phyloP scores from a whole-genome alignment of 92 coral and sea anemone species.

The Phymanthus crucifer region DNA sequence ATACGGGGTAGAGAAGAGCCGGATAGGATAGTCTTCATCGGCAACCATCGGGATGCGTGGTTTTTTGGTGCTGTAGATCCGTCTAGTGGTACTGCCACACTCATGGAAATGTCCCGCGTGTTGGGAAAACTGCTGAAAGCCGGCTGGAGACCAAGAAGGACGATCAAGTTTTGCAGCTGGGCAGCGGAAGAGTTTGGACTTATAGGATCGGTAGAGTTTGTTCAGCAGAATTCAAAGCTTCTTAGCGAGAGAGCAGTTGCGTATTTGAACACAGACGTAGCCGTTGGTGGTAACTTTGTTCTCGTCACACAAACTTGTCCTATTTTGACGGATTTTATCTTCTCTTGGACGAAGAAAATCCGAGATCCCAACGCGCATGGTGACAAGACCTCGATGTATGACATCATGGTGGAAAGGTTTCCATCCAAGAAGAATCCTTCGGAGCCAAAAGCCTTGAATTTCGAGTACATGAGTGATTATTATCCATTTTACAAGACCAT shows the following conservation, averaged over 20 bases:
- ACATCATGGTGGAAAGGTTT: constrained; percentile 52
- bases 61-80: constrained; percentile 77
- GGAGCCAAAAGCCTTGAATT: constrained; percentile 55
- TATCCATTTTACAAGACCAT: constrained; percentile 69
- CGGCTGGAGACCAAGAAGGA: constrained; percentile 80
- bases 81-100: constrained; percentile 69
- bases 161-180: constrained; percentile 83
- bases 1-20: constrained; percentile 73
- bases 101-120: constrained; percentile 72
- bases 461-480: constrained; percentile 76
- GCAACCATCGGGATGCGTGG: constrained; percentile 75
- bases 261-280: constrained; percentile 71
- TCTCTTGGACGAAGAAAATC: constrained; percentile 53
- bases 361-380: constrained; percentile 56
- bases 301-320: constrained; percentile 62
- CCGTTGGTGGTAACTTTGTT: constrained; percentile 67
- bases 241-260: constrained; percentile 68
- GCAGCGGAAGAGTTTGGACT: constrained; percentile 77
- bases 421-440: constrained; percentile 27
- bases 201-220: constrained; percentile 75
- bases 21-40: constrained; percentile 66
- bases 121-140: constrained; percentile 57
- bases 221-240: constrained; percentile 55
- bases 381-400: constrained; percentile 48
- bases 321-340: constrained; percentile 49